Evolutionary conservation across 2,888 invertebrate species (phyloP), one percentile per base, ranked within the genome.

Genomic region (Catocala sponsa): DNA sequence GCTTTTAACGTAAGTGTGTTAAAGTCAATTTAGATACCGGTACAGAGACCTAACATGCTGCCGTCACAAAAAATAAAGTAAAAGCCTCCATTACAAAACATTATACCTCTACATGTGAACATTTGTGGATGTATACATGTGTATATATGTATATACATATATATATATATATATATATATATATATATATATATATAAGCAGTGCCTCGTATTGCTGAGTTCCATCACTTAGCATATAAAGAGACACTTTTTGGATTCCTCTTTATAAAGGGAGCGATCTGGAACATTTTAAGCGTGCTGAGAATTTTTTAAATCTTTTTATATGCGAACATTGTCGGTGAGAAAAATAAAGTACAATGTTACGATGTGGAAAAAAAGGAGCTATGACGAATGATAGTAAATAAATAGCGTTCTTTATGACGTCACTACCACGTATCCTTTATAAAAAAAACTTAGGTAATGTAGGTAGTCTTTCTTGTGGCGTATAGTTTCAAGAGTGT

Each of bases 171-270:
- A 43, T 43, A 47, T 12, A 33, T 13, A 15, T n/a, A 6, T 42
- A 51, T 47, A 6, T 32, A 25, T 47, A 46, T 47, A n/a, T 44
- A 49, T 54, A 65, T n/a, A 53, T 32, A 57, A 60, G 49, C 49
- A 54, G 57, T 58, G 55, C 63, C 15, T 59, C 55, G 44, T 70
- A 65, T 70, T 61, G 48, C 56, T 52, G 65, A 73, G 63, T 69
- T 59, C 64, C 60, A 60, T 68, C 62, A 68, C 72, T 79, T 76
- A 76, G 74, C 79, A 79, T 78, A 78, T 71, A 79, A 78, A 78
- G 65, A 71, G 79, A 48, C 68, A 70, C 71, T 73, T 72, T 66
- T 62, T 59, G 63, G 46, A 71, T 73, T 65, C 63, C 65, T 57
- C 56, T 70, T 65, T 62, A 68, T 63, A 69, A 72, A 74, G 52